Conservation (phyloP, 2,888 invertebrate species). For the Coenonympha arcania region DNA sequence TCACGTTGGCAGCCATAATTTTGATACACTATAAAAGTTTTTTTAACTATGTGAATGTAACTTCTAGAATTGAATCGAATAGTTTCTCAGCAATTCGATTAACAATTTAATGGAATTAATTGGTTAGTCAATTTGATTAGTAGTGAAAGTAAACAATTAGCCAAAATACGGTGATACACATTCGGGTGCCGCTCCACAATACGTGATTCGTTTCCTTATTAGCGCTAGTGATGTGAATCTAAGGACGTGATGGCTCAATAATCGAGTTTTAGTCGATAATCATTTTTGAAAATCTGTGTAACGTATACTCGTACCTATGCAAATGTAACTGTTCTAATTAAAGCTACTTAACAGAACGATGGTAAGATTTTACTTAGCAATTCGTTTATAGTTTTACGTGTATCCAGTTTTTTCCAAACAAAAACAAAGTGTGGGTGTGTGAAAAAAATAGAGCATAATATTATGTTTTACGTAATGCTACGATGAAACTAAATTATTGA, state of each 20-base stretch:
- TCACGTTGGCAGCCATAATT: no score
- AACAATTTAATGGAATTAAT: conserved; percentile 31
- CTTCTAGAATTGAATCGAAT: conserved; percentile 13
- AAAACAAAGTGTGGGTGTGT: no score
- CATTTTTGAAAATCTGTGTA: conserved; percentile 1
- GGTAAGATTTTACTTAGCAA: no score
- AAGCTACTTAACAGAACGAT: conserved; percentile 16
- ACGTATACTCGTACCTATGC: background rate
- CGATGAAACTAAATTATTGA: no score
- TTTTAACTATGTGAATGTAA: background rate
- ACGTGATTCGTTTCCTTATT: conserved; percentile 47
- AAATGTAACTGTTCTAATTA: conserved; percentile 19
- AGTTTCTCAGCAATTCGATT: conserved; percentile 20
- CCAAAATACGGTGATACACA: conserved; percentile 47
- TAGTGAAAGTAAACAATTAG: conserved; percentile 53
- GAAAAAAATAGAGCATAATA: no score
- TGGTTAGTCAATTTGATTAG: conserved; percentile 41
- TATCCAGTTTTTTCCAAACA: no score
- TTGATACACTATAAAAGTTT: no score
- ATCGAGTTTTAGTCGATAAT: conserved; percentile 15
- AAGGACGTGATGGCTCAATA: conserved; percentile 38
- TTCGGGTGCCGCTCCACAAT: conserved; percentile 45
- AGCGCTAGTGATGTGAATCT: conserved; percentile 38
- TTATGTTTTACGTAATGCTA: no score
- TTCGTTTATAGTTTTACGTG: no score